Percentiles rank a stretch among this genome's conserved stretches.
Evolutionary conservation across 2,113 vertebrate species (phyloP).

Genomic region (Stegostoma tigrinum): DNA sequence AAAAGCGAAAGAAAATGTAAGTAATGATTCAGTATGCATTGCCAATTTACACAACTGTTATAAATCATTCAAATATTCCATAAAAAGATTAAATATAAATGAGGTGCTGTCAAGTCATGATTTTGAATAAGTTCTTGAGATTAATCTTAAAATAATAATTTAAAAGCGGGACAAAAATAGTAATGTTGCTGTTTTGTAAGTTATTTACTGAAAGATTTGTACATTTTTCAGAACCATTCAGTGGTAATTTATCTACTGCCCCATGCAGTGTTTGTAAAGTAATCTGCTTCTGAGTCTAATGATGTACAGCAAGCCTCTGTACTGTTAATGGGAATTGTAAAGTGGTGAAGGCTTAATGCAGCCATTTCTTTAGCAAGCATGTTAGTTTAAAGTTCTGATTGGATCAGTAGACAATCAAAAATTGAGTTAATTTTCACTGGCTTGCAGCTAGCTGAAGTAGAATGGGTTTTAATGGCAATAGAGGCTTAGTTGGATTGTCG

Average conservation of each 20-base stretch:
- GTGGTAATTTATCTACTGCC: background rate
- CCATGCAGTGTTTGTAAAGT: background rate
- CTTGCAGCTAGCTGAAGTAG: background rate
- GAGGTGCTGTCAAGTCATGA: background rate
- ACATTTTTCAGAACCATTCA: background rate
- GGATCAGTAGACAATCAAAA: background rate
- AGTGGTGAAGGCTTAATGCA: background rate
- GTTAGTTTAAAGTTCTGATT: background rate
- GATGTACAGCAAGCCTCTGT: background rate
- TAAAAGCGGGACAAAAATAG: background rate
- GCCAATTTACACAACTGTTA: slow-evolving; percentile 22
- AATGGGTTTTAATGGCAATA: background rate
- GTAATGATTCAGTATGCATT: background rate
- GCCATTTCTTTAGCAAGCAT: background rate
- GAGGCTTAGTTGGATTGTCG: background rate
- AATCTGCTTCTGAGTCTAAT: background rate
- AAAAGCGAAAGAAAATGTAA: background rate
- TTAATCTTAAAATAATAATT: slow-evolving; percentile 31
- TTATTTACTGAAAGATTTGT: background rate
- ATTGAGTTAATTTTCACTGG: background rate
- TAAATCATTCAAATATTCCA: background rate
- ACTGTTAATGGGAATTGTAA: background rate
- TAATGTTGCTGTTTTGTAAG: background rate
- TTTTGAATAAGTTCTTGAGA: slow-evolving; percentile 18
- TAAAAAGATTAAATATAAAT: slow-evolving; percentile 14